These are phyloP conservation scores for Conomelus anceps DNA, from an alignment of 2,888 invertebrate genomes.

Conservation along the genomic window DNA sequence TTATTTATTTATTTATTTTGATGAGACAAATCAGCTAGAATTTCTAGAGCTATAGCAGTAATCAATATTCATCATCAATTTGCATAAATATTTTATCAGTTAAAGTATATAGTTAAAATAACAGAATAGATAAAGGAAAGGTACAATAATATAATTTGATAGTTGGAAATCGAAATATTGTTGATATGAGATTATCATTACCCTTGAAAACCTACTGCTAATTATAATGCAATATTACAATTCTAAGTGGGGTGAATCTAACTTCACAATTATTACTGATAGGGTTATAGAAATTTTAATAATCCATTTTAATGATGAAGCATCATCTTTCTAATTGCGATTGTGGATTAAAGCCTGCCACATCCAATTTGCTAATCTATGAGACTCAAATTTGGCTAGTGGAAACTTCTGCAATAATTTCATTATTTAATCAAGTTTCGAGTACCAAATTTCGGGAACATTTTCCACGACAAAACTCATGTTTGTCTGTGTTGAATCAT, in stretches of 20 bases:
- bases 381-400: background rate
- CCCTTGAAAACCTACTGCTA: background rate
- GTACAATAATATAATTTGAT: no score
- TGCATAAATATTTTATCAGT: no score
- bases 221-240: background rate
- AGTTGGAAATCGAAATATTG: background rate
- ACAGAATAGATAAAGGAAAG: no score
- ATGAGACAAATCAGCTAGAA: no score
- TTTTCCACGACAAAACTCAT: no score
- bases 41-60: no score
- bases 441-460: background rate
- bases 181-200: background rate
- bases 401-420: background rate
- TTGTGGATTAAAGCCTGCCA: background rate
- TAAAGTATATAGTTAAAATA: no score
- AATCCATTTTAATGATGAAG: background rate
- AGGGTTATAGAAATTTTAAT: background rate
- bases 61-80: no score
- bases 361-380: background rate
- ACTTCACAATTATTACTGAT: background rate
- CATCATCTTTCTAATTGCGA: background rate
- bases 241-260: background rate
- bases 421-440: background rate
- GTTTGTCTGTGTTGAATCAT: no score
- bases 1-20: no score